Percentiles rank a stretch among this genome's conserved stretches.
Conservation (phyloP, 2,888 invertebrate genomes). For the Amiota minor region DNA sequence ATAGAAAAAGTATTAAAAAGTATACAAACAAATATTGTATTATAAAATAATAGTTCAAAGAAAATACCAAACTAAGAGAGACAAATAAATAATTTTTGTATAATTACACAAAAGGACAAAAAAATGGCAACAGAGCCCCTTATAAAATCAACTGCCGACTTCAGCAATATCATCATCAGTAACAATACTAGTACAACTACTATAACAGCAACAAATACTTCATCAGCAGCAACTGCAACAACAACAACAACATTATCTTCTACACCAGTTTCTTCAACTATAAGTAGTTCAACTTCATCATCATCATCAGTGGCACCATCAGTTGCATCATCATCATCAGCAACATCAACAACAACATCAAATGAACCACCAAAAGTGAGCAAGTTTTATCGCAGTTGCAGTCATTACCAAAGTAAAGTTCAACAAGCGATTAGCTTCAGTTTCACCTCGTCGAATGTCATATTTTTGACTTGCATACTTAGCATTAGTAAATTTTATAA, state of each 20-base stretch:
- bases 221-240: slow-evolving; percentile 31
- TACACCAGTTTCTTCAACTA: slow-evolving; percentile 28
- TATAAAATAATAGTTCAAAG: neutral
- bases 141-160: no score
- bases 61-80: neutral
- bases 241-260: slow-evolving; percentile 34
- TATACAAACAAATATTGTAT: neutral
- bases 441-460: slow-evolving; percentile 69
- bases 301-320: slow-evolving; percentile 28
- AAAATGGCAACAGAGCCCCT: slow-evolving; percentile 27
- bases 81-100: neutral
- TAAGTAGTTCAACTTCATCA: slow-evolving; percentile 28
- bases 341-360: slow-evolving; percentile 33
- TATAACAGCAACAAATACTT: slow-evolving; percentile 12
- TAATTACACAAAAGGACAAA: slow-evolving; percentile 42
- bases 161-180: no score
- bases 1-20: neutral
- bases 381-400: slow-evolving; percentile 69
- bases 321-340: slow-evolving; percentile 26
- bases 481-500: slow-evolving; percentile 71
- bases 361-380: slow-evolving; percentile 59
- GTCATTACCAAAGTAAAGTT: slow-evolving; percentile 69
- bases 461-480: slow-evolving; percentile 69
- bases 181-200: slow-evolving; percentile 4
- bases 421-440: slow-evolving; percentile 72